Conservation (phyloP, 2,113 vertebrate species). For the Guaruba guarouba region DNA sequence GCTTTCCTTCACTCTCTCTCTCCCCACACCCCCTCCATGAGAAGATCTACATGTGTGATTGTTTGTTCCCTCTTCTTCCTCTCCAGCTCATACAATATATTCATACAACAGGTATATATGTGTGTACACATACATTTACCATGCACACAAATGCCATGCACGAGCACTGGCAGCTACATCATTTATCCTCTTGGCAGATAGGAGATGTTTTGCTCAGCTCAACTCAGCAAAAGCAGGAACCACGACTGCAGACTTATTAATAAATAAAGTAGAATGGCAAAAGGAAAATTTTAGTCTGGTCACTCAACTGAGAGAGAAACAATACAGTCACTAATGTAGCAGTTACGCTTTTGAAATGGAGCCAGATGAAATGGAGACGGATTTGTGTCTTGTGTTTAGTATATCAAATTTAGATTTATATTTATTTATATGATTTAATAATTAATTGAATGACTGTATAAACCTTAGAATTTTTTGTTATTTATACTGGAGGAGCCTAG, state of each 20-base stretch:
- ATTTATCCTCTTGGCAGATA: not conserved
- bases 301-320: not conserved
- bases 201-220: not conserved
- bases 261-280: not conserved
- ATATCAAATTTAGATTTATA: not conserved
- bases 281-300: not conserved
- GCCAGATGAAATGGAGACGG: not conserved
- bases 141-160: not conserved
- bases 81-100: not conserved
- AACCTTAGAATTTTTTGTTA: not conserved
- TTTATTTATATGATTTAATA: not conserved
- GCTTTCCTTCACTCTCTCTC: not conserved
- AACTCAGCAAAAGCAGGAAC: not conserved
- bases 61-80: not conserved
- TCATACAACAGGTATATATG: not conserved
- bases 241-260: not conserved
- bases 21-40: not conserved
- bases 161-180: not conserved
- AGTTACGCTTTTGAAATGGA: not conserved
- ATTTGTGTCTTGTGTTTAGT: not conserved
- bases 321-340: not conserved
- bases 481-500: not conserved
- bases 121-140: not conserved
- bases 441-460: not conserved
- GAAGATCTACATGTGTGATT: not conserved